Evolutionary conservation across 2,797 vertebrate species (phyloP).

Genomic region (Prionace glauca): DNA sequence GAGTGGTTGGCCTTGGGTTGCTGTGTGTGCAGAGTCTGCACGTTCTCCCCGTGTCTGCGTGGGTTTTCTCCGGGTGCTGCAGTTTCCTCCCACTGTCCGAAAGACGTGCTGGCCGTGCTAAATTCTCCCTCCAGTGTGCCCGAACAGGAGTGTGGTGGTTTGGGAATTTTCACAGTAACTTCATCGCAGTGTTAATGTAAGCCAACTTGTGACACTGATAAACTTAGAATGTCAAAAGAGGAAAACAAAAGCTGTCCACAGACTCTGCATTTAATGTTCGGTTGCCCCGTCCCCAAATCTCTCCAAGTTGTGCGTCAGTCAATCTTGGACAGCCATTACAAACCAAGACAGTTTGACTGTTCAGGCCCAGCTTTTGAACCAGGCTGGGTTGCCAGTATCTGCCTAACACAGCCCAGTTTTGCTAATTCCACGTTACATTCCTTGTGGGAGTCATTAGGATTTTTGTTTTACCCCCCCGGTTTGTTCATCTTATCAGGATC

Average conservation of each 20-base stretch:
- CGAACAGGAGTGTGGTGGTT: no score
- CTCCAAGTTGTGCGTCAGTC: constrained; percentile 67
- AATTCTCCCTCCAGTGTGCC: no score
- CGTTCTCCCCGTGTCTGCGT: no score
- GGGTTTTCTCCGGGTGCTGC: no score
- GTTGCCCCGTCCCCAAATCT: constrained; percentile 88
- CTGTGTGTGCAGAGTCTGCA: no score
- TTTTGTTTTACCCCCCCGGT: constrained; percentile 50
- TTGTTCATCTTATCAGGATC: constrained; percentile 61
- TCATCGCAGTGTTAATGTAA: no score
- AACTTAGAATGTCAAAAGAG: constrained; percentile 43
- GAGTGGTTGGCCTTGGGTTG: no score
- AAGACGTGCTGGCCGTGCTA: no score
- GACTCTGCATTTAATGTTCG: constrained; percentile 82
- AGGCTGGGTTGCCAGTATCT: constrained; percentile 86
- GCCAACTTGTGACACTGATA: no score
- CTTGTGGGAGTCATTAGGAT: constrained; percentile 59
- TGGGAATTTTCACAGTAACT: no score
- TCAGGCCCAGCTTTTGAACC: constrained; percentile 78
- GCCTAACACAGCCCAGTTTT: constrained; percentile 48
- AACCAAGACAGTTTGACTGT: constrained; percentile 76
- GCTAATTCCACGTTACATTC: constrained; percentile 65
- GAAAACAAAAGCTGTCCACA: constrained; percentile 87
- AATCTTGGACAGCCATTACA: constrained; percentile 77
- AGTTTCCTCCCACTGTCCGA: no score